Base-by-base conservation (phyloP, 30 jellyfish, hydroid and myxozoan genomes). In the Haliclystus octoradiatus region DNA sequence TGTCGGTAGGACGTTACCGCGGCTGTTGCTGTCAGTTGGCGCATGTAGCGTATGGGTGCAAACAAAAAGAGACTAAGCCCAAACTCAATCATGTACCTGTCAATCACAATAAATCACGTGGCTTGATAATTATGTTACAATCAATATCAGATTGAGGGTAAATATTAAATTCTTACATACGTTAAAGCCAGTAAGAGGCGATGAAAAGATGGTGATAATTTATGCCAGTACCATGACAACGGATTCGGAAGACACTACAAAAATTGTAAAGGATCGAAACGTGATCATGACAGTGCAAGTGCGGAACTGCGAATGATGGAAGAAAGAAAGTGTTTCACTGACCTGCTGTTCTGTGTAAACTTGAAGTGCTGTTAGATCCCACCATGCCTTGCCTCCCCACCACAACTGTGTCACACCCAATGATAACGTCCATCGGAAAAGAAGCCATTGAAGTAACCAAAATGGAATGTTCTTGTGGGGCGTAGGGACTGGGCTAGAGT, bases 271-370 rank as follows among this genome's bases (percentile, higher is more conserved):
- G 29, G 24, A 67, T 9, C 5, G 9, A 3, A 63, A 63, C 63
- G 26, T 19, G 27, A 4, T 3, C 3, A 13, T 26, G 25, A 25
- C 5, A 63, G 31, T 3, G 25, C 24, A 52, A 3, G 3, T 9
- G 26, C 26, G 26, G 25, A 5, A 52, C 22, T 52, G 25, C 24
- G 26, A 63, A 24, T 12, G 65, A 26, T 14, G 63, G 12, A 3
- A 3, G 5, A 28, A 24, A 13, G 73, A 66, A 3, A 19, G 69
- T 57, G 13, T 47, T 47, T 47, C n/a, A 9, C n/a, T 47, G 71
- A 80, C 93, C 77, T 80, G 93, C 28, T 84, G 72, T 52, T 80
- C 93, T 50, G 71, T 71, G 51, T 80, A 83, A 84, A 84, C 71
- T 25, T 72, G 63, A 33, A 80, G 34, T 0, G 93, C 93, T 22